A percentile compares a stretch with the other conserved stretches of the same genome.
Conservation (phyloP, 2,113 vertebrate species). For the Orientallactaga bullata region DNA sequence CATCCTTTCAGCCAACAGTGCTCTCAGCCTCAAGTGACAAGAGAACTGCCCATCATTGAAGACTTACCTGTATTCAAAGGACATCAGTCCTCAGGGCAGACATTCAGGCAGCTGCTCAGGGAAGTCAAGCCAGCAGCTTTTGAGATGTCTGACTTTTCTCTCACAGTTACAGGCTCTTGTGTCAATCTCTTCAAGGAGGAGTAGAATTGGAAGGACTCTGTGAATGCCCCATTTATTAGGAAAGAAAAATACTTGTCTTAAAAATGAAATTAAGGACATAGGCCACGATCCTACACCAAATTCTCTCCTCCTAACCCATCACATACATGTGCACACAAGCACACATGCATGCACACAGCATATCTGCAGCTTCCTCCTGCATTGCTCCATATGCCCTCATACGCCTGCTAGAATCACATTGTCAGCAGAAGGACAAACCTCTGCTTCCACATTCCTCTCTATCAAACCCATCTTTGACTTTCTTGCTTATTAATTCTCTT, state of each 20-base stretch:
- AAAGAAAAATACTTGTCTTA: slow-evolving; percentile 1
- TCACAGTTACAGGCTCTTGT: not conserved
- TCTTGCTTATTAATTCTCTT: no score
- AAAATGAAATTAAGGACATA: not conserved
- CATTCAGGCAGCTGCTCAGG: not conserved
- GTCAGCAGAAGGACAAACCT: no score
- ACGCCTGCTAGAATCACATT: no score
- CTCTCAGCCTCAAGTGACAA: not conserved
- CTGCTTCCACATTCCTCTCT: no score
- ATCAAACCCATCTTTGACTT: no score
- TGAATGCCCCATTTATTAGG: not conserved
- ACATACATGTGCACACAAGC: not conserved
- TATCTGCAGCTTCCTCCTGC: no score
- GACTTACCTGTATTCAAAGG: not conserved
- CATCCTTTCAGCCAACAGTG: not conserved
- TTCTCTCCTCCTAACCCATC: no score
- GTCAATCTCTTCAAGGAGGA: not conserved
- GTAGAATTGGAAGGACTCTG: not conserved
- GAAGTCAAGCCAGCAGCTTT: not conserved
- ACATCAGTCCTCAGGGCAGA: not conserved
- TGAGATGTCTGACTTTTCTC: not conserved
- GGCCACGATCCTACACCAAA: not conserved
- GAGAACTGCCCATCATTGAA: not conserved
- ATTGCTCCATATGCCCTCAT: not conserved
- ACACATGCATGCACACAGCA: not conserved